Evolutionary conservation across 2,797 vertebrate genomes (phyloP), one percentile per base, ranked within the genome.

Genomic region (Oryzias sinensis): DNA sequence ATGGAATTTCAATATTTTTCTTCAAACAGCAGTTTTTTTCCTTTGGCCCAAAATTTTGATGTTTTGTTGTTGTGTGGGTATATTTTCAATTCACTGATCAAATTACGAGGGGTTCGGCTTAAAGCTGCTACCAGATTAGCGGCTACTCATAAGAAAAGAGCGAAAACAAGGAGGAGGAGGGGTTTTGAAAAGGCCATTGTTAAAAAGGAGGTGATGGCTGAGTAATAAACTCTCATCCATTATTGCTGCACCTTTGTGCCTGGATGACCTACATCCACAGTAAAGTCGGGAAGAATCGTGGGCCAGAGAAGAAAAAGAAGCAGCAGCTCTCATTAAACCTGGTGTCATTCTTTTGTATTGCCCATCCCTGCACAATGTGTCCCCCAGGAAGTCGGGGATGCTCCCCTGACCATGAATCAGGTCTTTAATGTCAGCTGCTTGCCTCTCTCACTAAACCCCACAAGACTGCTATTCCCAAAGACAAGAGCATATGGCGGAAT

Each of bases 321-420:
- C 66, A 45, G 51, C 56, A 18, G 17, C 25, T 71, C 72, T 80
- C 70, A 72, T 85, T 83, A 84, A 74, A 74, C 20, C 59, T 67
- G 47, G 9, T 29, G 57, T 44, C 25, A 51, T 70, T 62, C 49
- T 70, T 71, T 64, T 69, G 55, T 69, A 14, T 63, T 66, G 69
- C 57, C 48, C 56, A 65, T 77, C 53, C 46, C 49, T 58, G 66
- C 60, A 71, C 62, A 49, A 71, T 72, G 56, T 64, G 43, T 69
- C 69, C 64, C 74, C 2, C 29, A n/a, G 63, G 65, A 62, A 55
- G 17, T 29, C 33, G 20, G 37, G 45, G 42, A 45, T 49, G 54
- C 48, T 68, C 42, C 17, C 53, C 59, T 55, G 56, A 50, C 56
- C 53, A 24, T 50, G 51, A 53, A 53, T 67, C 49, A 51, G 46